phyloP scores from a whole-genome alignment of 1,140 invertebrate species.

The Hyposmocoma kahamanoa region DNA sequence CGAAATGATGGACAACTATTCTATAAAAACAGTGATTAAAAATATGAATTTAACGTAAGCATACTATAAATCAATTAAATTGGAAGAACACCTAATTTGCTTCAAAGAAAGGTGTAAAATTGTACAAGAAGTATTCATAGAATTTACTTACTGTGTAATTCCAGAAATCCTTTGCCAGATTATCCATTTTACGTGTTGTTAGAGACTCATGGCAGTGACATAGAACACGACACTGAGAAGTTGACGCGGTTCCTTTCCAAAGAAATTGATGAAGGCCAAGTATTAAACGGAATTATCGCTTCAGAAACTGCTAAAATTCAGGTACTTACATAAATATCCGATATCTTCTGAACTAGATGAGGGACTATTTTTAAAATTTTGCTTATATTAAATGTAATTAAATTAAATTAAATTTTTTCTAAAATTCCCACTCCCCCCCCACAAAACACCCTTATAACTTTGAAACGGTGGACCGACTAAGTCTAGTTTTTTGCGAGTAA shows the following conservation, averaged over 20 bases:
- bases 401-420: no score
- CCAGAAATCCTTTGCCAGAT: constrained; percentile 68
- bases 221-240: constrained; percentile 88
- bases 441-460: no score
- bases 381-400: no score
- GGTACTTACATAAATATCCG: constrained; percentile 40
- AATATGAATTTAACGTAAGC: constrained; percentile 57
- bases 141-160: no score
- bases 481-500: no score
- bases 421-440: no score
- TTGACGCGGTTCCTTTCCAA: constrained; percentile 82
- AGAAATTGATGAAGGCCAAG: constrained; percentile 77
- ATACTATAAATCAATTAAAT: no score
- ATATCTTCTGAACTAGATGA: neutral
- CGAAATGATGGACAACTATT: constrained; percentile 88
- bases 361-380: neutral
- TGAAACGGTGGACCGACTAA: no score
- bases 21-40: constrained; percentile 41
- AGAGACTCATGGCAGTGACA: constrained; percentile 88
- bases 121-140: no score
- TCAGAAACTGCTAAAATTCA: constrained; percentile 83
- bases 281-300: constrained; percentile 86
- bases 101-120: no score
- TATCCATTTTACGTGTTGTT: constrained; percentile 90
- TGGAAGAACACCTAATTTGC: no score